Evolutionary conservation across 2,888 invertebrate genomes (phyloP).

Genomic region (Philhelius pedissequus): DNA sequence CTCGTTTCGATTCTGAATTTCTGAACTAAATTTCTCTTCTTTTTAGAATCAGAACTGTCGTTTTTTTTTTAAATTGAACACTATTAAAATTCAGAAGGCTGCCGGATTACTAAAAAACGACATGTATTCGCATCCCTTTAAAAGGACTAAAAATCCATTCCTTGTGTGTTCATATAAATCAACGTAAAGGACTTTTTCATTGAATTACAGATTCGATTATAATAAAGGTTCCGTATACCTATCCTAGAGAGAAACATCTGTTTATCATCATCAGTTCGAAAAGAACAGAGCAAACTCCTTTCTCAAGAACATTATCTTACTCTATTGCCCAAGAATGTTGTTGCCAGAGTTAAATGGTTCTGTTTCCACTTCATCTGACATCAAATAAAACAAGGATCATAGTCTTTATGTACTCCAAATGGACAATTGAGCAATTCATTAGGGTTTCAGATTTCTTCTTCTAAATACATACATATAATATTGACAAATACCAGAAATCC

Average conservation of each 20-base stretch:
- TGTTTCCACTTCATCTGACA: slow-evolving; percentile 21
- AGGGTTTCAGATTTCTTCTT: slow-evolving; percentile 21
- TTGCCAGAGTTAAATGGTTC: slow-evolving; percentile 9
- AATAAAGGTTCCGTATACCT: background rate
- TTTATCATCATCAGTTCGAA: background rate
- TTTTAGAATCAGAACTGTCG: too few relatives aligned
- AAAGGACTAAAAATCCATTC: background rate
- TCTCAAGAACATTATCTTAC: background rate
- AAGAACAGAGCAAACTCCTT: background rate
- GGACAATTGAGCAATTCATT: slow-evolving; percentile 56
- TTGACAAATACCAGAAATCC: slow-evolving; percentile 55
- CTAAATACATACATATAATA: background rate
- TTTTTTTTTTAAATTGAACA: too few relatives aligned
- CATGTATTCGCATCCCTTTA: too few relatives aligned
- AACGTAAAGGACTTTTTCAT: background rate
- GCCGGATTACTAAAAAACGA: too few relatives aligned
- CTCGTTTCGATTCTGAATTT: too few relatives aligned
- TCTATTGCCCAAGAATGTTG: slow-evolving; percentile 1
- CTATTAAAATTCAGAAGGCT: too few relatives aligned
- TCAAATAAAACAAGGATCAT: slow-evolving; percentile 14
- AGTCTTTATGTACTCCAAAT: slow-evolving; percentile 27
- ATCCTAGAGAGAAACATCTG: background rate
- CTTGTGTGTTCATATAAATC: background rate
- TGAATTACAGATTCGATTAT: background rate
- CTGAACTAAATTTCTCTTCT: too few relatives aligned